Evolutionary conservation across 2,797 vertebrate species (phyloP).

Genomic region (Harpagifer antarcticus): DNA sequence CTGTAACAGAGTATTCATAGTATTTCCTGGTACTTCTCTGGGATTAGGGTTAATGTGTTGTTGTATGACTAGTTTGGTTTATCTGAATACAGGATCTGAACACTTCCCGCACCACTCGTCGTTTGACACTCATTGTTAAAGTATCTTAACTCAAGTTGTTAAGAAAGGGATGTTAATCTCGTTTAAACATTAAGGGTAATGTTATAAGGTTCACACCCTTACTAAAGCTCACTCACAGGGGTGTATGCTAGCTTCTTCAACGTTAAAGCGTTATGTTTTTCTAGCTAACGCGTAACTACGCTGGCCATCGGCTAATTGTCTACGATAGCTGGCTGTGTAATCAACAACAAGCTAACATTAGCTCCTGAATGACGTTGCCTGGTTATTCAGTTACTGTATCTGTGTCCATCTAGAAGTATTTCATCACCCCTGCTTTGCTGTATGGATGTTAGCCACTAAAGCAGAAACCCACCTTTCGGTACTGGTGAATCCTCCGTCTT

Average conservation of each 20-base stretch:
- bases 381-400: neutral
- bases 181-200: neutral
- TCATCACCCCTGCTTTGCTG: neutral
- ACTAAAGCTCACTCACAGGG: rapidly evolving
- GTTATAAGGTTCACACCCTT: rapidly evolving
- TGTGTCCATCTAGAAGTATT: too few relatives aligned
- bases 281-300: neutral
- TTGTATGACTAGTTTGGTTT: neutral
- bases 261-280: neutral
- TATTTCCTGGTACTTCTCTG: too few relatives aligned
- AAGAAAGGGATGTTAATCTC: neutral
- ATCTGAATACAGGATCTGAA: neutral
- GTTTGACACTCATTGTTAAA: neutral
- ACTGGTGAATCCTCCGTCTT: slow-evolving; percentile 56
- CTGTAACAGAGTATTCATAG: too few relatives aligned
- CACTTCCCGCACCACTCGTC: neutral
- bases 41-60: neutral
- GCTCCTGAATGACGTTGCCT: neutral
- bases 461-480: slow-evolving; percentile 72
- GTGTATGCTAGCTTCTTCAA: neutral
- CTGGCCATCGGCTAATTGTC: slow-evolving; percentile 14
- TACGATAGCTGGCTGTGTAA: neutral
- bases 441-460: slow-evolving; percentile 14
- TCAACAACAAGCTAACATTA: slow-evolving; percentile 6
- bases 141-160: neutral